A percentile compares a stretch with the other conserved stretches of the same genome.
Conservation (phyloP, 1,140 invertebrate species). For the Zophobas atratus region DNA sequence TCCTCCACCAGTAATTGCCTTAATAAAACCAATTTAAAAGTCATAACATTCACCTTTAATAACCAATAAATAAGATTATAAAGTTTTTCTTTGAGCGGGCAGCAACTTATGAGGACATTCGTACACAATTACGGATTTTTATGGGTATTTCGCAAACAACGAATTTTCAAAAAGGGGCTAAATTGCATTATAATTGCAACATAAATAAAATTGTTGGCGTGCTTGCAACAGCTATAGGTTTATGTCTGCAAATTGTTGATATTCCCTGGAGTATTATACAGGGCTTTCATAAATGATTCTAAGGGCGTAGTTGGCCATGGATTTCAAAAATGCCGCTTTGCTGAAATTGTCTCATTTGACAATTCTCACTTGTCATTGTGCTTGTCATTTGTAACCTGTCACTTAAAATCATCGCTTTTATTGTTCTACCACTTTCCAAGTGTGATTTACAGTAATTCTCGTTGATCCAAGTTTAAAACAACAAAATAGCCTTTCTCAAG, state of each 20-base stretch:
- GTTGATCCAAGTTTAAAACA: too few relatives aligned
- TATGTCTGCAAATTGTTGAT: constrained; percentile 35
- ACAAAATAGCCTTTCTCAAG: too few relatives aligned
- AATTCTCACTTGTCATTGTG: too few relatives aligned
- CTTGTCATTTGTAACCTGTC: too few relatives aligned
- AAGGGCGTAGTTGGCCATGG: too few relatives aligned
- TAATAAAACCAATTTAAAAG: constrained; percentile 41
- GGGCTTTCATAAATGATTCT: too few relatives aligned
- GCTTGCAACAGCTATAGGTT: constrained; percentile 20
- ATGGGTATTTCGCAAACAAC: constrained; percentile 33
- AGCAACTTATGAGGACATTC: constrained; percentile 33
- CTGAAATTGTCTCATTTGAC: too few relatives aligned
- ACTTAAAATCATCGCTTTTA: too few relatives aligned
- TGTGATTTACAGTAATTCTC: too few relatives aligned
- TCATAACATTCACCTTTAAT: constrained; percentile 25
- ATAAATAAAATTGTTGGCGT: constrained; percentile 38
- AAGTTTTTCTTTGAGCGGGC: constrained; percentile 15
- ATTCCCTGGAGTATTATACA: constrained; percentile 40
- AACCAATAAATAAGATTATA: constrained; percentile 31
- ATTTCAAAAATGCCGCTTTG: too few relatives aligned
- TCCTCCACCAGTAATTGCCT: constrained; percentile 34
- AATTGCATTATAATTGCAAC: constrained; percentile 39
- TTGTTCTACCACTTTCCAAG: too few relatives aligned
- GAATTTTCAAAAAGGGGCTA: constrained; percentile 34
- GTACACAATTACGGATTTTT: constrained; percentile 35